Base-by-base conservation (phyloP, 35 echinoderm and acorn worm species). In the Holothuria glaberrima region DNA sequence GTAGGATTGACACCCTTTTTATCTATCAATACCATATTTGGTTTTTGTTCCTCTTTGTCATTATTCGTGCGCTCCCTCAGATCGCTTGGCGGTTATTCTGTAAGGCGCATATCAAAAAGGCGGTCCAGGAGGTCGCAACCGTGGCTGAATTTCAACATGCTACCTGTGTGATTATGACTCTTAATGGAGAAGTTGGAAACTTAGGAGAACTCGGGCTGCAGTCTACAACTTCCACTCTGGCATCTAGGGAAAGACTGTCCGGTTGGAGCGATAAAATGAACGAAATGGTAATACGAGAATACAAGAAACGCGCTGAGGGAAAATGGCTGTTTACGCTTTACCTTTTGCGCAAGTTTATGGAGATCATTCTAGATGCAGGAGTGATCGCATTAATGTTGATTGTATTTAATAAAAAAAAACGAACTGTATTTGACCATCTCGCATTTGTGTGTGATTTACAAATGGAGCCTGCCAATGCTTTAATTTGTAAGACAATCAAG, bases 141-240 rank as follows among this genome's bases (percentile, higher is more conserved):
- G 25, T 84, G 19, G 80, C 80, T 4, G 80, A 84, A 33, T 84
- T 84, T 30, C 57, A 61, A 34, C 80, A 84, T 38, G 56, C 30
- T 20, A 62, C 58, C 7, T 54, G 74, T 52, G 50, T 48, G 20
- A 78, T 24, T 13, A 48, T 48, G 29, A 78, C 21, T 14, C 14
- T 38, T 1, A 32, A 73, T 21, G 6, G 69, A 29, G 38, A n/a
- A n/a, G n/a, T n/a, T n/a, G n/a, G n/a, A n/a, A n/a, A n/a, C n/a
- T n/a, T n/a, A n/a, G n/a, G n/a, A n/a, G n/a, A n/a, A n/a, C n/a
- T n/a, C n/a, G n/a, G n/a, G n/a, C n/a, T n/a, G n/a, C n/a, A n/a
- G n/a, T n/a, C 71, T 3, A 21, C 71, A 75, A 34, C 29, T 29
- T 41, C 5, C n/a, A n/a, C 5, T n/a, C 9, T 38, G 16, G 12